A percentile compares a stretch with the other conserved stretches of the same genome.
phyloP scores from a whole-genome alignment of 2,888 invertebrate species.

The Megamerina dolium region DNA sequence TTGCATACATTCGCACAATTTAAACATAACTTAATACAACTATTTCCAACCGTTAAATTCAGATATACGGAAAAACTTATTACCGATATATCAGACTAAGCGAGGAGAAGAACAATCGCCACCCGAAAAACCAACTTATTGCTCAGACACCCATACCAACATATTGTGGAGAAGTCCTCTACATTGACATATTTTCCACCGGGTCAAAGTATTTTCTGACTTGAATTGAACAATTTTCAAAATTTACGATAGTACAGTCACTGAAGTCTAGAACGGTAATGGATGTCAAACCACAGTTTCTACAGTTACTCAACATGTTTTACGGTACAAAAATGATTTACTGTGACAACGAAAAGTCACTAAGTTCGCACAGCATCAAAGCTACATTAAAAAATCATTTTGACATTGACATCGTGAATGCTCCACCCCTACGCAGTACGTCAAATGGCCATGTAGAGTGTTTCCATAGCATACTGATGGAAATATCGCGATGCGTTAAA shows the following conservation, averaged over 20 bases:
- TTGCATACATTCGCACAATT: conserved; percentile 9
- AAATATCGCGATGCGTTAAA: conserved; percentile 20
- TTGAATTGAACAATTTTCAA: conserved; percentile 18
- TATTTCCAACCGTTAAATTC: conserved; percentile 12
- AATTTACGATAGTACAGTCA: conserved; percentile 16
- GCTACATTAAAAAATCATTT: conserved; percentile 11
- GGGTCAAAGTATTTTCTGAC: conserved; percentile 15
- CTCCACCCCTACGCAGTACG: conserved; percentile 18
- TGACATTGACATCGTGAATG: conserved; percentile 11
- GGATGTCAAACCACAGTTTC: conserved; percentile 10
- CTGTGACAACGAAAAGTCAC: conserved; percentile 15
- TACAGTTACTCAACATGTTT: conserved; percentile 14
- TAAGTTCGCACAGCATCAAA: conserved; percentile 12
- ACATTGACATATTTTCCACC: too few relatives aligned
- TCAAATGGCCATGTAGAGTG: conserved; percentile 18
- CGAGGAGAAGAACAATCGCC: conserved; percentile 8
- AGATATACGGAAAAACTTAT: too few relatives aligned
- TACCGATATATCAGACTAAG: conserved; percentile 6
- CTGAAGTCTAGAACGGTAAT: conserved; percentile 10
- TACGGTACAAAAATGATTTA: conserved; percentile 12
- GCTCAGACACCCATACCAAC: too few relatives aligned
- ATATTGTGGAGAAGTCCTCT: too few relatives aligned
- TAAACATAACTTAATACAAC: conserved; percentile 10
- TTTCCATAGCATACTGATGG: conserved; percentile 16
- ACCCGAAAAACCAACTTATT: too few relatives aligned